A percentile compares a stretch with the other conserved stretches of the same genome.
Evolutionary conservation across 2,113 vertebrate species (phyloP).

Genomic region (Forbesichthys agassizii): DNA sequence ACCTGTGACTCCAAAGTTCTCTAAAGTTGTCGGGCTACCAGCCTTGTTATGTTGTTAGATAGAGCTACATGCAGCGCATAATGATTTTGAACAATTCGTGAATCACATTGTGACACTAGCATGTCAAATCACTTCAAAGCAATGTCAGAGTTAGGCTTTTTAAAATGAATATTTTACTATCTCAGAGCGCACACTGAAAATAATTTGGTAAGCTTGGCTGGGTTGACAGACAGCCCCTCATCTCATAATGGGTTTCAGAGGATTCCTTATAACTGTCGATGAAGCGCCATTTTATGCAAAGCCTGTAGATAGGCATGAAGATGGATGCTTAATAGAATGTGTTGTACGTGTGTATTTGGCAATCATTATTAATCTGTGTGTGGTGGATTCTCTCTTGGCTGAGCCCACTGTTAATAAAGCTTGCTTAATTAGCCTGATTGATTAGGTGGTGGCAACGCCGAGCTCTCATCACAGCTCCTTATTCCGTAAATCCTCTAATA

Average conservation of each 20-base stretch:
- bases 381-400: conserved; percentile 61
- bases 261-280: conserved; percentile 37
- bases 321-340: conserved; percentile 68
- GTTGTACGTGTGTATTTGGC: conserved; percentile 63
- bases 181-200: conserved; percentile 27
- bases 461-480: conserved; percentile 61
- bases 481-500: conserved; percentile 63
- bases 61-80: background rate
- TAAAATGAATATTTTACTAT: conserved; percentile 31
- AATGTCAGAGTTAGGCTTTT: background rate
- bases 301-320: conserved; percentile 43
- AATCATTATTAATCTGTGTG: conserved; percentile 74
- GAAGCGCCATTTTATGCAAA: conserved; percentile 47
- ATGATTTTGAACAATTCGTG: background rate
- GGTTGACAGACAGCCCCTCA: conserved; percentile 30
- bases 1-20: conserved; percentile 3
- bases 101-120: conserved; percentile 3
- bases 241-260: conserved; percentile 32
- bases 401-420: conserved; percentile 67
- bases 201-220: conserved; percentile 41
- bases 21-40: too few relatives aligned
- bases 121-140: background rate
- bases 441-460: conserved; percentile 69
- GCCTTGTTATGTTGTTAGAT: too few relatives aligned
- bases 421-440: conserved; percentile 74